Percentiles rank a stretch among this genome's conserved stretches.
Evolutionary conservation across 2,113 vertebrate genomes (phyloP).

Genomic region (Microtus oregoni): DNA sequence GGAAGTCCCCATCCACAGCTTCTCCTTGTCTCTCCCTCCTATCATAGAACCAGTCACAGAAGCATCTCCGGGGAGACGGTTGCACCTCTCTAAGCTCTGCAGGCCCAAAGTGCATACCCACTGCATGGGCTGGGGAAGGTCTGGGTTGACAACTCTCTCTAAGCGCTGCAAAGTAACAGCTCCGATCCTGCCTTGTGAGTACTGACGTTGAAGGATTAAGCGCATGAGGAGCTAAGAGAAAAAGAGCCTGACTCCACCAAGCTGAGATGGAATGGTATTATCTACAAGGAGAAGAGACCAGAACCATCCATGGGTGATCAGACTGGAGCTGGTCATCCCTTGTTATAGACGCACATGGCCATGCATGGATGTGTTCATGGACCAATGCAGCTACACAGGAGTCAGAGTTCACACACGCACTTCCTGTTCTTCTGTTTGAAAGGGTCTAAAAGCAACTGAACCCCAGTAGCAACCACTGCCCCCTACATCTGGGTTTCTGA

Average conservation of each 20-base stretch:
- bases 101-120: rapidly evolving
- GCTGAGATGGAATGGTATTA: rapidly evolving
- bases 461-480: rapidly evolving
- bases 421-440: rapidly evolving
- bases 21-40: not conserved
- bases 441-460: too few species aligned
- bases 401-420: rapidly evolving
- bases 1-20: not conserved
- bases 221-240: rapidly evolving
- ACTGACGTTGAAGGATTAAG: rapidly evolving
- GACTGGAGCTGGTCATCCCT: rapidly evolving
- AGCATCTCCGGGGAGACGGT: rapidly evolving
- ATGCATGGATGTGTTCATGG: rapidly evolving
- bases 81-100: not conserved
- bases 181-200: rapidly evolving
- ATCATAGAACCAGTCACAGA: not conserved
- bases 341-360: rapidly evolving
- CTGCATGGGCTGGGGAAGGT: too few species aligned
- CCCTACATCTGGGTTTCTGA: not conserved
- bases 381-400: rapidly evolving
- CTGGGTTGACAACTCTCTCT: not conserved
- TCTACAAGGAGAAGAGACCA: not conserved
- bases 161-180: rapidly evolving
- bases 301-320: rapidly evolving
- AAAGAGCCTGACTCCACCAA: not conserved